Conservation (phyloP, 2,888 invertebrate species). For the Odontocerum albicorne region DNA sequence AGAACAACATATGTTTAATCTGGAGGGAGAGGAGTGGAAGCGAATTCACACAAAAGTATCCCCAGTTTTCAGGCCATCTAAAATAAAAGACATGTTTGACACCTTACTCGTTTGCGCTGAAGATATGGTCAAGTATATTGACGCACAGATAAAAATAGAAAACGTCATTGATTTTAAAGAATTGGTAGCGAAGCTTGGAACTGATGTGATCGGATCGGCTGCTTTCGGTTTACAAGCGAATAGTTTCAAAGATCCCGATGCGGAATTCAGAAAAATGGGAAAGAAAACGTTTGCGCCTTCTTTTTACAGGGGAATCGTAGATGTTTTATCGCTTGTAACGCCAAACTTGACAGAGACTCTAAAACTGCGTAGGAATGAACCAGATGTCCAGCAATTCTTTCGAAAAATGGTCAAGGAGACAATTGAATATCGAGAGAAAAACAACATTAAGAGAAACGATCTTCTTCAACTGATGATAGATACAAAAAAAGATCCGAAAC, state of each 20-base stretch:
- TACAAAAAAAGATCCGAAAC: conserved; percentile 45
- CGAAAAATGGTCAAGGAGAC: conserved; percentile 41
- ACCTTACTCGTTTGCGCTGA: conserved; percentile 37
- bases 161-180: background rate
- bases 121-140: conserved; percentile 17
- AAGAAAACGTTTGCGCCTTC: background rate
- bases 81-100: conserved; percentile 40
- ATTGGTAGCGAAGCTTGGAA: background rate
- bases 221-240: conserved; percentile 5
- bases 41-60: conserved; percentile 41
- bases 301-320: background rate
- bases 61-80: conserved; percentile 39
- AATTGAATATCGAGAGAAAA: conserved; percentile 46
- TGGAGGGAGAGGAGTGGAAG: conserved; percentile 42
- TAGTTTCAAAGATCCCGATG: conserved; percentile 25
- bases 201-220: background rate
- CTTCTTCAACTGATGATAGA: conserved; percentile 59
- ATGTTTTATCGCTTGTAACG: background rate
- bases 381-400: background rate
- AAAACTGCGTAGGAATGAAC: background rate
- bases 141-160: background rate
- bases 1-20: conserved; percentile 16
- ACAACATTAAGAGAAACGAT: conserved; percentile 51
- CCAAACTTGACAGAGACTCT: background rate
- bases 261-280: conserved; percentile 22